A percentile compares a stretch with the other conserved stretches of the same genome.
phyloP scores from a whole-genome alignment of 2,113 vertebrate species.

The Pachyramphus minor region DNA sequence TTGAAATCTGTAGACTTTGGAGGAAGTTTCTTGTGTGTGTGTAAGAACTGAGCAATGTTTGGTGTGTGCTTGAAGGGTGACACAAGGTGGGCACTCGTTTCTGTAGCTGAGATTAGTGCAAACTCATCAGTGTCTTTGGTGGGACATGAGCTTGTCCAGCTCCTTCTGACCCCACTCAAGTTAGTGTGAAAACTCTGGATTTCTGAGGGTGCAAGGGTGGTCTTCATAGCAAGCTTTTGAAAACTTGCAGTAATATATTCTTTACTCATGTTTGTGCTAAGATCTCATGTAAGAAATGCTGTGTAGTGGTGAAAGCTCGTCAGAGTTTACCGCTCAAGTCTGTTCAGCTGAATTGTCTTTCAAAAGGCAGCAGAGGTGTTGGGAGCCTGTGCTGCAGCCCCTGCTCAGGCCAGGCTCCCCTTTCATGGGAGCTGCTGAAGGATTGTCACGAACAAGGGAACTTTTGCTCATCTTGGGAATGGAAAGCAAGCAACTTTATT shows the following conservation, averaged over 20 bases:
- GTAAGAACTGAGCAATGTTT: accelerated
- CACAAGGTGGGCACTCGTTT: background rate
- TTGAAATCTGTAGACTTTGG: background rate
- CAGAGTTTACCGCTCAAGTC: background rate
- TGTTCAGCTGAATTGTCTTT: background rate
- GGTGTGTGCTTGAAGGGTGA: background rate
- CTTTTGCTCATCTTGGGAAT: background rate
- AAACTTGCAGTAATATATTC: background rate
- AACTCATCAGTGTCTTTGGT: background rate
- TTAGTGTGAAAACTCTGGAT: background rate
- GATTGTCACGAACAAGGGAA: background rate
- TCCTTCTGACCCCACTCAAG: background rate
- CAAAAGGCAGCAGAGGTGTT: background rate
- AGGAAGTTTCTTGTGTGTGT: background rate
- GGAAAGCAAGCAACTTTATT: background rate
- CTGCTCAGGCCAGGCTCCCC: background rate
- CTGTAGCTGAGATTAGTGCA: background rate
- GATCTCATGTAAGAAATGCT: background rate
- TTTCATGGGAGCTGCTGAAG: background rate
- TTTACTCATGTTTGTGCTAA: background rate
- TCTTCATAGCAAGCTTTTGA: background rate
- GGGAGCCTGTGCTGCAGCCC: background rate
- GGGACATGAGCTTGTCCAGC: accelerated
- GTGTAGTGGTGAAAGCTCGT: accelerated
- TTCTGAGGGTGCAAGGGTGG: background rate